These are phyloP conservation scores for Limnodromus scolopaceus DNA, from an alignment of 2,797 vertebrate species.

Conservation along the genomic window DNA sequence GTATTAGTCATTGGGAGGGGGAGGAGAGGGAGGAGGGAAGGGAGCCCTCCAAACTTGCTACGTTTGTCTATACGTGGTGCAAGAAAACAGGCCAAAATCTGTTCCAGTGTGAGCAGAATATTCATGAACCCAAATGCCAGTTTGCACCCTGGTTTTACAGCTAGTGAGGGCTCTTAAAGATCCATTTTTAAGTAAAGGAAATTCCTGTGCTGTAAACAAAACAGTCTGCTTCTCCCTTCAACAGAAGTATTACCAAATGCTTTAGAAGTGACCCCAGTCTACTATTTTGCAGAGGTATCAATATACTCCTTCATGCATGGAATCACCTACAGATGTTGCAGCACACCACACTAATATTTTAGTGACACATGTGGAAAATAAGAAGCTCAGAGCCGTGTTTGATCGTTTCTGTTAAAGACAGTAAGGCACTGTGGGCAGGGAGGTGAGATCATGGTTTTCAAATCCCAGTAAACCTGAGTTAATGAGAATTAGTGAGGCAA, in stretches of 20 bases:
- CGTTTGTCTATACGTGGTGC: background rate
- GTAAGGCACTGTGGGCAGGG: background rate
- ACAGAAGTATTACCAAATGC: background rate
- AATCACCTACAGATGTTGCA: background rate
- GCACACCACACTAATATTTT: rapidly evolving
- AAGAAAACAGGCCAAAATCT: background rate
- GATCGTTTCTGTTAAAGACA: background rate
- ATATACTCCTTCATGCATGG: background rate
- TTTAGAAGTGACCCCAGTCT: background rate
- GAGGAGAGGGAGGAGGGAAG: background rate
- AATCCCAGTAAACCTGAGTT: background rate
- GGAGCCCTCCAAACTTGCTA: background rate
- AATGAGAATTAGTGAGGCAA: background rate
- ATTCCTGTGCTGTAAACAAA: background rate
- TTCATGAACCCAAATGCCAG: background rate
- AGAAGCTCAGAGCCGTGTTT: background rate
- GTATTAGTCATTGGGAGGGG: background rate
- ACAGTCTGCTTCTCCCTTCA: background rate
- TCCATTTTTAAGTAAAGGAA: background rate
- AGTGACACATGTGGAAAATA: background rate
- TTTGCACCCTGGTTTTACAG: background rate
- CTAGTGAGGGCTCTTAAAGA: background rate
- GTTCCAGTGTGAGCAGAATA: background rate
- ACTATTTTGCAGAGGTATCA: background rate
- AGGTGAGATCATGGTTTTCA: background rate